These are phyloP conservation scores for Sturnira hondurensis DNA, from an alignment of 2,113 vertebrate genomes.

Conservation along the genomic window DNA sequence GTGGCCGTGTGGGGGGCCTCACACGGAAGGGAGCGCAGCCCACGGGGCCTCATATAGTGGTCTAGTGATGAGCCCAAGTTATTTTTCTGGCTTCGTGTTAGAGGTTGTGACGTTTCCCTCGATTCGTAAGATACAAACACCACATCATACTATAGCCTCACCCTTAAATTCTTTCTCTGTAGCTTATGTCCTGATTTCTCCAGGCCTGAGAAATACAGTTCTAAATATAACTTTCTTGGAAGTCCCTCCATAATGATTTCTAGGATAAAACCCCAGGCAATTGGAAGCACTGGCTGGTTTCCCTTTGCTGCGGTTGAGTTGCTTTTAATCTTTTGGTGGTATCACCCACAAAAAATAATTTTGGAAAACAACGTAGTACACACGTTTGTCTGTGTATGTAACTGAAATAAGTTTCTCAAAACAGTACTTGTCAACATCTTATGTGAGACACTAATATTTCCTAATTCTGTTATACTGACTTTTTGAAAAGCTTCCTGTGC, in stretches of 20 bases:
- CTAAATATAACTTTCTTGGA: neutral
- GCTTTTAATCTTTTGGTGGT: neutral
- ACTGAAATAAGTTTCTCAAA: neutral
- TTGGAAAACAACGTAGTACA: neutral
- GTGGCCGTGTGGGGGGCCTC: rapidly evolving
- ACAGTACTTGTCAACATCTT: neutral
- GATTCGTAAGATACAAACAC: neutral
- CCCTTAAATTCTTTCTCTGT: neutral
- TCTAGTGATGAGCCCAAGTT: too few species aligned
- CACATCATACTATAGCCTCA: neutral
- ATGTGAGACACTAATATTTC: neutral
- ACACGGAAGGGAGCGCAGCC: neutral
- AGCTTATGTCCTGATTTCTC: neutral
- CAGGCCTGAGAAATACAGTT: neutral
- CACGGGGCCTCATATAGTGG: neutral
- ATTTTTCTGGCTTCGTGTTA: neutral
- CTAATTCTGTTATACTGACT: neutral
- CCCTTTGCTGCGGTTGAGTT: neutral
- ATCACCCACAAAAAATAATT: neutral
- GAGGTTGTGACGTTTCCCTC: neutral
- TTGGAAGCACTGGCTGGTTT: neutral
- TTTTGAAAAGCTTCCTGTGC: neutral
- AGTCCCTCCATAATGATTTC: neutral
- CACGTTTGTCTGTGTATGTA: neutral
- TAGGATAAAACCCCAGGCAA: neutral